phyloP scores from a whole-genome alignment of 2,797 vertebrate species.

The Enteromius trimaculatus region DNA sequence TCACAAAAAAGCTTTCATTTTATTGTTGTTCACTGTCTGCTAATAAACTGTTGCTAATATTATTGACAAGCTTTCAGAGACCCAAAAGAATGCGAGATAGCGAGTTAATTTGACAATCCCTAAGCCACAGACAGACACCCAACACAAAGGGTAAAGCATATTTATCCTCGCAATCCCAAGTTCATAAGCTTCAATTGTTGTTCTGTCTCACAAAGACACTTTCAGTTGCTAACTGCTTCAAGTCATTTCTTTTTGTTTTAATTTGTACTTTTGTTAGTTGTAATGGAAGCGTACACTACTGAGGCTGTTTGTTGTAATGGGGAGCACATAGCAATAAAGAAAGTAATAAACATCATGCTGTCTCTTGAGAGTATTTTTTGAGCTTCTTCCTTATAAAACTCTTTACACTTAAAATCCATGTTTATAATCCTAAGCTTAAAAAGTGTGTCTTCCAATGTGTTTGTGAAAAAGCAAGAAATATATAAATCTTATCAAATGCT shows the following conservation, averaged over 20 bases:
- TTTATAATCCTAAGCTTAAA: neutral
- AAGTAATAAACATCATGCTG: slow-evolving; percentile 62
- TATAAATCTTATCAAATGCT: neutral
- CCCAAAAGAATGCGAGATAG: slow-evolving; percentile 65
- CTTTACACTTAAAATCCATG: neutral
- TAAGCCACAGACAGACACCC: slow-evolving; percentile 80
- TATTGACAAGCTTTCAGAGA: slow-evolving; percentile 72
- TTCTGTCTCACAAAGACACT: slow-evolving; percentile 57
- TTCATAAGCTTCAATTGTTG: slow-evolving; percentile 63
- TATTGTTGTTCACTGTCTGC: slow-evolving; percentile 66
- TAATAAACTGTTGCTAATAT: slow-evolving; percentile 77
- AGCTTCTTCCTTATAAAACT: neutral
- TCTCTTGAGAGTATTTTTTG: slow-evolving; percentile 18
- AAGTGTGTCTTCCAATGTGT: neutral
- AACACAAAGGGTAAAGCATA: slow-evolving; percentile 60
- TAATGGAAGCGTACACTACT: slow-evolving; percentile 88
- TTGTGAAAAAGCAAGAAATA: neutral
- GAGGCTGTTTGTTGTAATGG: slow-evolving; percentile 90
- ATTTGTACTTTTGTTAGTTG: slow-evolving; percentile 76
- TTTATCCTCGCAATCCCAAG: slow-evolving; percentile 57
- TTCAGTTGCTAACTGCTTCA: slow-evolving; percentile 72
- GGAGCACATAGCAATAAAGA: slow-evolving; percentile 92
- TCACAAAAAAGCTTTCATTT: slow-evolving; percentile 54
- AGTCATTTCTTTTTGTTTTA: slow-evolving; percentile 51
- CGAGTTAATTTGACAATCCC: slow-evolving; percentile 78